Base-by-base conservation (phyloP, 2,888 invertebrate genomes). In the Platynereis dumerilii region DNA sequence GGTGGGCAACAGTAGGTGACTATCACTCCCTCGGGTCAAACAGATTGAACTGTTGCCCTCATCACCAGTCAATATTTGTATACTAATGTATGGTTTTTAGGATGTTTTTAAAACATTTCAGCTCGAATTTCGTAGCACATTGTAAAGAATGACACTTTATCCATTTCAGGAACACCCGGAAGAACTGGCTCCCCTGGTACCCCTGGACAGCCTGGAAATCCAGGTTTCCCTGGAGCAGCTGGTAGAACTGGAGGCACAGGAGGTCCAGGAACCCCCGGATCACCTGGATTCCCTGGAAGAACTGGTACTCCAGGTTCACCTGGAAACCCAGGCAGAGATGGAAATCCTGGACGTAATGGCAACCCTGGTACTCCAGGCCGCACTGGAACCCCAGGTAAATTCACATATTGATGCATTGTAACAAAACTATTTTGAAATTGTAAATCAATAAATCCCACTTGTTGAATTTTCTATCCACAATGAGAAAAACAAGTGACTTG, bases 311-410 rank as follows among this genome's bases (percentile, higher is more conserved):
- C 55, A 7, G 69, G 69, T 29, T 29, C 52, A n/a, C 42, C 61
- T 22, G 70, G 70, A 2, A 44, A 48, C 22, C 45, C 60, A 22
- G 70, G 70, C 1, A 58, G 29, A 28, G 12, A 56, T 58, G 70
- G 70, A 42, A 48, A 22, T 28, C 17, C 15, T 27, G 67, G 67
- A 42, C 45, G 15, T 20, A 26, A 17, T 22, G 70, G 71, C 27
- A 22, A 28, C 12, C 48, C 64, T 20, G 70, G 61, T n/a, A 20
- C 58, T 12, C 34, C 42, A 12, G 58, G 58, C 26, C 3, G 24
- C 7, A 17, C 55, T 26, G 61, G 61, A 61, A 39, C 61, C n/a
- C 61, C 34, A 2, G 62, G 62, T 17, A 26, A 42, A 44, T 55
- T 39, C 55, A 55, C 55, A 27, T 34, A 39, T 15, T n/a, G 34